Evolutionary conservation across 1,140 invertebrate species (phyloP), one percentile per base, ranked within the genome.

Genomic region (Tribolium madens): DNA sequence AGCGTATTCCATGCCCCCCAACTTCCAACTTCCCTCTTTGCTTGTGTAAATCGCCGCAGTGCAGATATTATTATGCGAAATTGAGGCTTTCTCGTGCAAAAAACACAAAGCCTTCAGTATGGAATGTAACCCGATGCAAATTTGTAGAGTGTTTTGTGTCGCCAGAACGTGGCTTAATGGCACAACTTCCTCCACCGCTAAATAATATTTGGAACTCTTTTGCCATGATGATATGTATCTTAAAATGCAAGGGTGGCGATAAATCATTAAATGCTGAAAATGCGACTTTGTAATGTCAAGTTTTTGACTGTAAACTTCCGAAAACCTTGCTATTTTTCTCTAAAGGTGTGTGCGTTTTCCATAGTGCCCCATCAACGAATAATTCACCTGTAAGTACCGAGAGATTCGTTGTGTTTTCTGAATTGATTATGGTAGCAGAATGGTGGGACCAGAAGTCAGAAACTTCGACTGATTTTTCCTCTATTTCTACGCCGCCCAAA

Each of bases 31-130:
- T 3, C 94, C 94, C 86, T 95, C 93, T 10, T 89, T 87, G 5
- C 91, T 91, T 2, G 96, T 91, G 87, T 94, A 96, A 73, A 97
- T 89, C n/a, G 94, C 91, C 79, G 91, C 90, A 73, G 90, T 88
- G 82, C 92, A 92, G 13, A 97, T 86, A 87, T 96, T 96, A 71
- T 96, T 94, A 83, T 96, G 95, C 14, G 93, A 92, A 36, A 90
- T 89, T n/a, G 86, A 81, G 48, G 92, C 93, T 87, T 91, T 93
- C 75, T 93, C 90, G 82, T 95, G 93, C 12, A 96, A 86, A 84
- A 96, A 96, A 79, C 92, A 89, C n/a, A 96, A 84, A 3, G 92
- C 92, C 83, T 91, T 90, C 9, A 94, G 83, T 77, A 95, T 90
- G 71, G 91, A 93, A 79, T 93, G 91, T 4, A 96, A 85, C 0